A percentile compares a stretch with the other conserved stretches of the same genome.
phyloP scores from a whole-genome alignment of 64 coral and sea anemone genomes.

The Orbicella faveolata region DNA sequence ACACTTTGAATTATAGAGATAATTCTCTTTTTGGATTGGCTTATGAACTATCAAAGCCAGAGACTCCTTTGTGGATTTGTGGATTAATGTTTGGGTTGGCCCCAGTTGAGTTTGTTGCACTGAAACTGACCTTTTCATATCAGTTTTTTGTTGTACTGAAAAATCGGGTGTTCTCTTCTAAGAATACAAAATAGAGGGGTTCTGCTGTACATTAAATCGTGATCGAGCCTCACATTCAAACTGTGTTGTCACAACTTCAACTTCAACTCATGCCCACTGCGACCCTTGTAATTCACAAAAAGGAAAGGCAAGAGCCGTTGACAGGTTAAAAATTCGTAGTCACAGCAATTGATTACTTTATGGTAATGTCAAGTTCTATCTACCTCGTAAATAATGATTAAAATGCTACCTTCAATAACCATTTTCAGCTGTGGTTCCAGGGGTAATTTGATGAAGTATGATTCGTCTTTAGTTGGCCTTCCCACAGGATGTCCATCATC shows the following conservation, averaged over 20 bases:
- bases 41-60: not conserved
- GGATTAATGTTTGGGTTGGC: not conserved
- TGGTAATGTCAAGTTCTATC: not conserved
- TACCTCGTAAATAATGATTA: not conserved
- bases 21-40: conserved; percentile 29
- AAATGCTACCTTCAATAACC: conserved; percentile 37
- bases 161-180: conserved; percentile 20
- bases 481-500: conserved; percentile 10
- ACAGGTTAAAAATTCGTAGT: conserved; percentile 15
- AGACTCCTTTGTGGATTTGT: conserved; percentile 30
- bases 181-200: conserved; percentile 22
- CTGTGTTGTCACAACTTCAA: not conserved
- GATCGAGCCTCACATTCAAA: conserved; percentile 28
- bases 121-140: conserved; percentile 15
- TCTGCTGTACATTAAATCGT: conserved; percentile 14
- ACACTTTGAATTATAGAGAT: conserved; percentile 21
- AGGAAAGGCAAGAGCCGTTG: not conserved
- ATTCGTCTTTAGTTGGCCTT: conserved; percentile 18
- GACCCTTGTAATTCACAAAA: too few relatives aligned
- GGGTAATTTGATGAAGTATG: conserved; percentile 17
- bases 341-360: conserved; percentile 12
- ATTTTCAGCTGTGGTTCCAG: conserved; percentile 42
- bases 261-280: not conserved
- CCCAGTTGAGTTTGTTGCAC: conserved; percentile 21
- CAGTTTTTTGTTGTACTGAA: conserved; percentile 27